Evolutionary conservation across 1,140 invertebrate species (phyloP), one percentile per base, ranked within the genome.

Genomic region (Drosophila grimshawi): DNA sequence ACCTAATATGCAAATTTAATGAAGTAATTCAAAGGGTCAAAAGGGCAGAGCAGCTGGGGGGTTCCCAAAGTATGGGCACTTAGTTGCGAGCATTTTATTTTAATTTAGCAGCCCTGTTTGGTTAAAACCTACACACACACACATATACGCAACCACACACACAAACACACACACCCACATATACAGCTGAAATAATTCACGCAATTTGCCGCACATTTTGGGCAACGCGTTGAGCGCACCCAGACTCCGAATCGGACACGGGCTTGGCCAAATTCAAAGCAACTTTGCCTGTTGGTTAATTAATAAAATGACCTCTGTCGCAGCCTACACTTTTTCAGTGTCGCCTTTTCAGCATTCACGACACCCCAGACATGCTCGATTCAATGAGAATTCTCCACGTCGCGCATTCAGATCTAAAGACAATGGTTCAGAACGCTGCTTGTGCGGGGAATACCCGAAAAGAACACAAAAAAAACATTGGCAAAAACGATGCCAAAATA

Each of bases 1-100:
- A 85, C 85, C 80, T 89, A 89, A 90, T 89, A 89, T 89, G 85
- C 80, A 89, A 89, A 85, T 89, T 89, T 89, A 89, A 89, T 89
- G 85, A 89, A 89, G 85, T 89, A 89, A 89, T 89, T 90, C 78
- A 76, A 89, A 89, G 80, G 85, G 85, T 89, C 69, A 61, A 67
- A 61, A 39, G 59, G 53, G 39, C 29, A 39, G 35, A 30, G 35
- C 6, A 10, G 61, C 7, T 53, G 27, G 8, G 6, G 5, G 62
- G 27, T 7, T 5, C 8, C 11, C 35, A 35, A 60, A 30, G 55
- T 39, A 32, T 27, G 52, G 63, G 43, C 10, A 45, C 19, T 59
- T 29, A 46, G 33, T 66, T 19, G 55, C 39, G 33, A 67, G 69
- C 69, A 59, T 86, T 81, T 78, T 67, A 78, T 88, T 89, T 88